Evolutionary conservation across 2,113 vertebrate genomes (phyloP), one percentile per base, ranked within the genome.

Genomic region (Anarhynchus alexandrinus): DNA sequence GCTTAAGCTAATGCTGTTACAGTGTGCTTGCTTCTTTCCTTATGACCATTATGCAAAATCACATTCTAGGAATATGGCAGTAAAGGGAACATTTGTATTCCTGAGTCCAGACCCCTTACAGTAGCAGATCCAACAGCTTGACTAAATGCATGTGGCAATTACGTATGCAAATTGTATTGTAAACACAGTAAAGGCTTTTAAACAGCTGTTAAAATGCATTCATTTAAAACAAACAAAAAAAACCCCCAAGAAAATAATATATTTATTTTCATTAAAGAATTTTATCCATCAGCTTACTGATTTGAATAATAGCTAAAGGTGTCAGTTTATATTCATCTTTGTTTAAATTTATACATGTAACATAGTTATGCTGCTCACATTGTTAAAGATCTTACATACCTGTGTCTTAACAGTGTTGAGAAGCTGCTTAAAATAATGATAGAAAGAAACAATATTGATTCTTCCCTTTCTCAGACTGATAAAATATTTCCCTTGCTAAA

Each of bases 331-430:
- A 82, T 55, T 79, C 0, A 47, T 71, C 36, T 87, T 88, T 80
- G 34, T 52, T 92, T 69, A 69, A 86, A 76, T 86, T 32, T 79
- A 64, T 82, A 21, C 20, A 52, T 15, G 8, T 76, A 73, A 51
- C 8, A 49, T 29, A 80, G 51, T 55, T 77, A 82, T 18, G 8
- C 57, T 88, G 32, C 72, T 95, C 45, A 77, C 45, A 34, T 83
- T 95, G 47, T 55, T 81, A 58, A 96, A 91, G 10, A 30, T 86
- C 42, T 79, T 87, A 96, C 94, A n/a, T 95, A 97, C 94, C 91
- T 96, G 61, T 51, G 22, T 78, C 55, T 85, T 90, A 81, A 74
- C 47, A 76, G n/a, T n/a, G 57, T 78, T 51, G 85, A 88, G 58
- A 88, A 36, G 67, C 57, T 90, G 94, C 62, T 80, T 94, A 79